Percentiles rank a stretch among this genome's conserved stretches.
Evolutionary conservation across 2,797 vertebrate genomes (phyloP).

Genomic region (Parambassis ranga): DNA sequence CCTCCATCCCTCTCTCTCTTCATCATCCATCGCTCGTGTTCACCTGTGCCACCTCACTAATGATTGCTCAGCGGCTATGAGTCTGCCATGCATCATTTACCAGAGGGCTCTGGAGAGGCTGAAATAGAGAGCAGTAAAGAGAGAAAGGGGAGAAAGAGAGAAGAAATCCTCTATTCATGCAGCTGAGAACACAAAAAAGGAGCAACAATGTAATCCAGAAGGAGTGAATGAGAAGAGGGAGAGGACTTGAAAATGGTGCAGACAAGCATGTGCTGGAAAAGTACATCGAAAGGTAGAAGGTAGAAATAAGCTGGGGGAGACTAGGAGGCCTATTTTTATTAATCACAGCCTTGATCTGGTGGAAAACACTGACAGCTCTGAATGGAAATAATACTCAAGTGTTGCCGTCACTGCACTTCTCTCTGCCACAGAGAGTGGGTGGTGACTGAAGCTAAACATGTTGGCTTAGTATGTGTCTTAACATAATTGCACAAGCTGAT

Average conservation of each 20-base stretch:
- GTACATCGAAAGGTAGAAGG: constrained; percentile 53
- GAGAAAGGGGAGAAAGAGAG: constrained; percentile 41
- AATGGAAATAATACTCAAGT: constrained; percentile 53
- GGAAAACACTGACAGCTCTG: constrained; percentile 58
- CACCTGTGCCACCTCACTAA: constrained; percentile 82
- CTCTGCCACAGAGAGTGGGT: constrained; percentile 6
- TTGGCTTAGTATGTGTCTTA: neutral
- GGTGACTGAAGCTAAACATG: constrained; percentile 10
- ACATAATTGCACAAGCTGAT: constrained; percentile 3
- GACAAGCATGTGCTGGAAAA: constrained; percentile 47
- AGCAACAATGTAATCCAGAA: constrained; percentile 24
- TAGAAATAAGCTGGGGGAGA: constrained; percentile 68
- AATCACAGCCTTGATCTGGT: constrained; percentile 79
- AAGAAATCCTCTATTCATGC: constrained; percentile 48
- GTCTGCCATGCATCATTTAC: constrained; percentile 80
- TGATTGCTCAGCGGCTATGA: constrained; percentile 79
- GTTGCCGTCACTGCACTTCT: constrained; percentile 37
- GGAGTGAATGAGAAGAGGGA: constrained; percentile 45
- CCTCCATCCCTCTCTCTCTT: constrained; percentile 70
- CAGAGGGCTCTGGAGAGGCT: constrained; percentile 66
- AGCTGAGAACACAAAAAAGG: constrained; percentile 26
- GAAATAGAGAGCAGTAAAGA: constrained; percentile 37
- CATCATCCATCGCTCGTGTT: constrained; percentile 77
- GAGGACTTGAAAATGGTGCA: constrained; percentile 33
- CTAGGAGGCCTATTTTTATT: constrained; percentile 76